Base-by-base conservation (phyloP, 2,113 vertebrate genomes). In the Gorsachius goisagi region DNA sequence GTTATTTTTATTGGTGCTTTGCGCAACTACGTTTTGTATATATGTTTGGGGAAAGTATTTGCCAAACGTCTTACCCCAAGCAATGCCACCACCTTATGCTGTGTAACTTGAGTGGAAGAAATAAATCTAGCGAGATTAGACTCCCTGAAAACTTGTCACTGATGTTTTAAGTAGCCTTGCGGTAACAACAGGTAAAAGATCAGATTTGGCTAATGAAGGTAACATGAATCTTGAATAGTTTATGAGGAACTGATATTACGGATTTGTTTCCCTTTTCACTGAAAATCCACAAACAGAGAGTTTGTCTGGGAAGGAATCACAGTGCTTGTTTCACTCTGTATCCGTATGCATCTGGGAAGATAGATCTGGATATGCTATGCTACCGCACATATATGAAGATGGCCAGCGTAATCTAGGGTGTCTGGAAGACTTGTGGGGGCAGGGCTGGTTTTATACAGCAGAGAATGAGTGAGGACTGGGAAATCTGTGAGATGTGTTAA, bases 401-500 rank as follows among this genome's bases (percentile, higher is more conserved):
- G 5, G 17, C 9, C 37, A 73, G 44, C 5, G 5, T 58, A 52
- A 50, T 47, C n/a, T 64, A 52, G 50, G 74, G 37, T 37, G 32
- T 58, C 47, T 69, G 63, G 71, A 68, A 67, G 39, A 35, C 24
- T 81, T 66, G n/a, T 84, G 64, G 63, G 68, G 89, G 50, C n/a
- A 74, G 72, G 55, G 72, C 63, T 94, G 79, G 37, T 66, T 73
- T 83, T 45, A 9, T 30, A 39, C 78, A 86, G 72, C 56, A 67
- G 64, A 33, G 79, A 56, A 56, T 27, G 58, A 71, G 18, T 21
- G 33, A 78, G 37, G 37, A 44, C 49, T 55, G 53, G 55, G 68
- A 58, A 64, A 55, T 53, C 77, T 62, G 79, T 28, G 88, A 76
- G 77, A 92, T 64, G 94, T 76, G 66, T 87, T 96, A 93, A 95